A percentile compares a stretch with the other conserved stretches of the same genome.
Evolutionary conservation across 2,113 vertebrate species (phyloP).

Genomic region (Malurus elegans): DNA sequence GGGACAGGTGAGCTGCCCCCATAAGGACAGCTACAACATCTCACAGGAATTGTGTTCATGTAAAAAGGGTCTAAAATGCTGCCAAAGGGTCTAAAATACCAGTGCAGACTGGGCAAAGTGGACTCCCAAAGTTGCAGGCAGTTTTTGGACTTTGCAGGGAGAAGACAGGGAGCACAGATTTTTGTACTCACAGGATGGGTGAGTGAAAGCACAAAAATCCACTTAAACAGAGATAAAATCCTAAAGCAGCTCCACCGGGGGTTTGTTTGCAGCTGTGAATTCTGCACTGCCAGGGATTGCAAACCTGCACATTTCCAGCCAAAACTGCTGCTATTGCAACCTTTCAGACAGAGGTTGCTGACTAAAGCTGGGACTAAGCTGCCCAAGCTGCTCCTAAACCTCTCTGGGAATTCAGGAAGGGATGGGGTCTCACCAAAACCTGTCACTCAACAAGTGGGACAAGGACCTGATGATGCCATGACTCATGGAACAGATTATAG

Average conservation of each 20-base stretch:
- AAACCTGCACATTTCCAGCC: neutral
- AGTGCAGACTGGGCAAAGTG: neutral
- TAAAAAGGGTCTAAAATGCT: neutral
- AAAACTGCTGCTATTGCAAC: neutral
- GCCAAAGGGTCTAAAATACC: neutral
- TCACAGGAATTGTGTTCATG: accelerated
- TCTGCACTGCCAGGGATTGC: neutral
- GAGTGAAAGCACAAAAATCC: accelerated
- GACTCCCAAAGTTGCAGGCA: neutral
- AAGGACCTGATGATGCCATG: neutral
- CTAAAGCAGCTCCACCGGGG: neutral
- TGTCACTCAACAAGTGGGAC: neutral
- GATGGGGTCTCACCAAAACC: neutral
- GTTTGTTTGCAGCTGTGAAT: neutral
- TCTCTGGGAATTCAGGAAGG: neutral
- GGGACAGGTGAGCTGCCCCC: accelerated
- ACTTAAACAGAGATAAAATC: neutral
- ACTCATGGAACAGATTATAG: accelerated
- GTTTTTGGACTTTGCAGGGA: neutral
- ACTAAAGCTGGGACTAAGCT: neutral
- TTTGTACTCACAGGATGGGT: neutral
- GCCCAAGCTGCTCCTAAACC: neutral
- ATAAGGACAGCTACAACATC: accelerated
- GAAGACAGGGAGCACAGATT: neutral
- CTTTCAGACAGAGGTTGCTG: neutral